Conservation (phyloP, 2,113 vertebrate species). For the Nothocercus nigrocapillus region DNA sequence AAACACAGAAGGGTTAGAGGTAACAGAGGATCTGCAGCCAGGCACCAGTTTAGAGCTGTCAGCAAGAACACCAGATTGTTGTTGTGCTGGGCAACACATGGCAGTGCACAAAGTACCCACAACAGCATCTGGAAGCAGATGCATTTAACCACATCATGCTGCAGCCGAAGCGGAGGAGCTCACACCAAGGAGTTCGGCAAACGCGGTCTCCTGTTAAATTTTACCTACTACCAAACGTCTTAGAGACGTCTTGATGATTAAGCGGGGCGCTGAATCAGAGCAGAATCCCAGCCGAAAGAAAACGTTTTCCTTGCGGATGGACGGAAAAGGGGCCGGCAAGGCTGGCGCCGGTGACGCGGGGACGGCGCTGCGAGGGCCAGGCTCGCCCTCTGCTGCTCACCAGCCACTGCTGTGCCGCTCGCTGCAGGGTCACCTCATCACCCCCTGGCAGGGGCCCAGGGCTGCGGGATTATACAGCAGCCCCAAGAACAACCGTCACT, state of each 20-base stretch:
- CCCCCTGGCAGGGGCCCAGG: not conserved
- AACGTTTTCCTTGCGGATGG: too few relatives aligned
- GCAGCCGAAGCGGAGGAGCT: rapidly evolving
- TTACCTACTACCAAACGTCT: rapidly evolving
- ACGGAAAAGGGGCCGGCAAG: too few relatives aligned
- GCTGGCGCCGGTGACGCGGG: too few relatives aligned
- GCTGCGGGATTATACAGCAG: too few relatives aligned
- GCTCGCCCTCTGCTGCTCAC: slow-evolving; percentile 26
- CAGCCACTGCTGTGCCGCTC: not conserved
- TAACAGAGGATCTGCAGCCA: not conserved
- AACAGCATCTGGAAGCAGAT: not conserved
- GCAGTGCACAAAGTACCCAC: not conserved
- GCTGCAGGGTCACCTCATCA: not conserved
- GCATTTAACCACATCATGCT: rapidly evolving
- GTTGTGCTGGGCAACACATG: not conserved
- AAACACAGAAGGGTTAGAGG: not conserved
- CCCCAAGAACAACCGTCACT: not conserved
- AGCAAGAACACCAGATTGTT: rapidly evolving
- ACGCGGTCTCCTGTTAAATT: rapidly evolving
- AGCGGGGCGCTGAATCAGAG: rapidly evolving
- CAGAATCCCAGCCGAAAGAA: rapidly evolving
- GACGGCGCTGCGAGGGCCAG: not conserved
- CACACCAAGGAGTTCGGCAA: not conserved
- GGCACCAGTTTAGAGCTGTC: rapidly evolving
- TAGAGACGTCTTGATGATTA: rapidly evolving